A percentile compares a stretch with the other conserved stretches of the same genome.
phyloP scores from a whole-genome alignment of 2,888 invertebrate genomes.

The Baronia brevicornis region DNA sequence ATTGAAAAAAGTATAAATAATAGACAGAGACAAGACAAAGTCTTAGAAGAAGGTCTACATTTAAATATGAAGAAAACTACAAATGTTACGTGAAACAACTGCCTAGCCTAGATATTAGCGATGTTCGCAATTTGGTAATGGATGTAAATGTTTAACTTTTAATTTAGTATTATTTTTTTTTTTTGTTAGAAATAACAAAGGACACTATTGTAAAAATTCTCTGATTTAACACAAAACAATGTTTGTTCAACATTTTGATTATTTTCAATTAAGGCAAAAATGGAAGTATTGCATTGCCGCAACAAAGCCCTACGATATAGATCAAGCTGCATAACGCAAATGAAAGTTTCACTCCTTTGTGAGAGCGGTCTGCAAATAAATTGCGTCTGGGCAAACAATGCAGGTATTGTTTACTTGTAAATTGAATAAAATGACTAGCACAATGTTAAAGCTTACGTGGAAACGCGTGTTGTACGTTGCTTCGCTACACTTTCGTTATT shows the following conservation, averaged over 20 bases:
- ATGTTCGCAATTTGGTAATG: too few species aligned
- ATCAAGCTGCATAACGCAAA: constrained; percentile 45
- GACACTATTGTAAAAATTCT: too few species aligned
- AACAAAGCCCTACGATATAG: constrained; percentile 49
- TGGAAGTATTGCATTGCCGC: constrained; percentile 21
- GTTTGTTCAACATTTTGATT: constrained; percentile 4
- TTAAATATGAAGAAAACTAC: too few species aligned
- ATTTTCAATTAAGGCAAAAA: constrained; percentile 7
- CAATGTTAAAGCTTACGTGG: constrained; percentile 3
- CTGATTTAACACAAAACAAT: too few species aligned
- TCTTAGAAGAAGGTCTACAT: too few species aligned
- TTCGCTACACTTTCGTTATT: constrained; percentile 9
- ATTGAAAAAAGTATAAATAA: too few species aligned
- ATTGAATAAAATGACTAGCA: constrained; percentile 53
- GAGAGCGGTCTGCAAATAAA: constrained; percentile 61
- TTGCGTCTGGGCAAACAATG: constrained; percentile 60
- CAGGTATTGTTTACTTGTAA: constrained; percentile 61
- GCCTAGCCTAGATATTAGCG: too few species aligned
- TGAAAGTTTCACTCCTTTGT: constrained; percentile 57
- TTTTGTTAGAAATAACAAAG: too few species aligned
- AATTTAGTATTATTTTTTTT: too few species aligned
- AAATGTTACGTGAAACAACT: too few species aligned
- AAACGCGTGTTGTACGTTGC: constrained; percentile 15
- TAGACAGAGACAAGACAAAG: too few species aligned
- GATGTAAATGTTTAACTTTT: too few species aligned